Evolutionary conservation across 2,113 vertebrate genomes (phyloP).

Genomic region (Myiagra hebetior): DNA sequence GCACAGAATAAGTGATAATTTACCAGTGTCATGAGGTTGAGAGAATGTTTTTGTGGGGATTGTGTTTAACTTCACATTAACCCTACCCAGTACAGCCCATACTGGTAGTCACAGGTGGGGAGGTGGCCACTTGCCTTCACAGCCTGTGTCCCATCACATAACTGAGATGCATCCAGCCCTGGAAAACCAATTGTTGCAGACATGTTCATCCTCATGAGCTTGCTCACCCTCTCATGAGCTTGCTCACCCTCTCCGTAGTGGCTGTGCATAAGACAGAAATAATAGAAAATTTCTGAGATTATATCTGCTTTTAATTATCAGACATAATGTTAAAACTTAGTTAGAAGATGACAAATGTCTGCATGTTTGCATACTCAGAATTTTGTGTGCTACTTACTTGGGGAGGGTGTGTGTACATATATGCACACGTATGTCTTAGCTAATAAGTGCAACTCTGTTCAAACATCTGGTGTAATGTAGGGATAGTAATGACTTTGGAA

Average conservation of each 20-base stretch:
- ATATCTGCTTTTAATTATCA: neutral
- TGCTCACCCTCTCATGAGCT: neutral
- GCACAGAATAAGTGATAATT: neutral
- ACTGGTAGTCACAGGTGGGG: neutral
- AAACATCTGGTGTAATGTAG: slow-evolving; percentile 53
- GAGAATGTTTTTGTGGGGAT: neutral
- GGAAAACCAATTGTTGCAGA: neutral
- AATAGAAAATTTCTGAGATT: neutral
- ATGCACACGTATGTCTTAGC: neutral
- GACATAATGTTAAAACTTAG: neutral
- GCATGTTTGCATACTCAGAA: neutral
- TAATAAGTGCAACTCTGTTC: slow-evolving; percentile 20
- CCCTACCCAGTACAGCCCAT: neutral
- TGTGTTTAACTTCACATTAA: neutral
- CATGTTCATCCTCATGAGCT: neutral
- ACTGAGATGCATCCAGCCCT: neutral
- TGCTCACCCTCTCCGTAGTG: neutral
- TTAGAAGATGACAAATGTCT: neutral
- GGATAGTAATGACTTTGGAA: slow-evolving; percentile 57
- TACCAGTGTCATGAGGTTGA: neutral
- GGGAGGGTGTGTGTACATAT: neutral
- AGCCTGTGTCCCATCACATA: neutral
- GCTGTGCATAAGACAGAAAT: neutral
- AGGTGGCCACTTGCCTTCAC: neutral
- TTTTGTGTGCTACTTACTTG: neutral